phyloP scores from a whole-genome alignment of 2,797 vertebrate genomes.

The Chelon labrosus region DNA sequence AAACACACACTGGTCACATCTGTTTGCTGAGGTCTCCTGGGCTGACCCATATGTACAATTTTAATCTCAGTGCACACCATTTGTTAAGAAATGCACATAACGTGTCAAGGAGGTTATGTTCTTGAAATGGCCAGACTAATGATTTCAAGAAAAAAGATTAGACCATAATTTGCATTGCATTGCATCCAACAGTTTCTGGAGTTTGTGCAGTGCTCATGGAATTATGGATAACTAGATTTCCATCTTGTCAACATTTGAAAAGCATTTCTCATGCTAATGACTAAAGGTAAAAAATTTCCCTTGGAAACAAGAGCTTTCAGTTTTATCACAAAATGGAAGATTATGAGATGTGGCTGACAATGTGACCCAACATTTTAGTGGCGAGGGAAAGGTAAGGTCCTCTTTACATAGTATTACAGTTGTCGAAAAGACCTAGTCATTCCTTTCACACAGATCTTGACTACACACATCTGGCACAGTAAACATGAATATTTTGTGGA shows the following conservation, averaged over 20 bases:
- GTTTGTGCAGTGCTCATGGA: not conserved
- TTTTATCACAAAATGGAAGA: not conserved
- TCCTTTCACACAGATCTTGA: too few species aligned
- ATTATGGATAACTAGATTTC: not conserved
- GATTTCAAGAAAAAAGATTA: not conserved
- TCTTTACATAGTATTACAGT: not conserved
- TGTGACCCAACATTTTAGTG: not conserved
- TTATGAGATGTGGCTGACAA: not conserved
- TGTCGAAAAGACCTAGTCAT: constrained; percentile 1
- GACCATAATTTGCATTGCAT: not conserved
- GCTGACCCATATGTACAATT: constrained; percentile 22
- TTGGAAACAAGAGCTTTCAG: not conserved
- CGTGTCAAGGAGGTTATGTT: not conserved
- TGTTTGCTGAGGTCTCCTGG: constrained; percentile 40
- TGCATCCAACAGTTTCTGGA: not conserved
- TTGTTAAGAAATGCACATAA: constrained; percentile 10
- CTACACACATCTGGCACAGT: not conserved
- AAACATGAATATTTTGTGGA: not conserved
- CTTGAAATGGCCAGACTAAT: not conserved
- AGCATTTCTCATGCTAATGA: too few species aligned
- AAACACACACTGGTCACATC: constrained; percentile 29
- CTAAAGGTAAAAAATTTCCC: too few species aligned
- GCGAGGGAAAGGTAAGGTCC: not conserved
- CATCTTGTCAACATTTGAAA: not conserved
- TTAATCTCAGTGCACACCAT: constrained; percentile 2